A percentile compares a stretch with the other conserved stretches of the same genome.
These are phyloP conservation scores for Bathynomus jamesi DNA, from an alignment of 1,140 invertebrate species.

Conservation along the genomic window DNA sequence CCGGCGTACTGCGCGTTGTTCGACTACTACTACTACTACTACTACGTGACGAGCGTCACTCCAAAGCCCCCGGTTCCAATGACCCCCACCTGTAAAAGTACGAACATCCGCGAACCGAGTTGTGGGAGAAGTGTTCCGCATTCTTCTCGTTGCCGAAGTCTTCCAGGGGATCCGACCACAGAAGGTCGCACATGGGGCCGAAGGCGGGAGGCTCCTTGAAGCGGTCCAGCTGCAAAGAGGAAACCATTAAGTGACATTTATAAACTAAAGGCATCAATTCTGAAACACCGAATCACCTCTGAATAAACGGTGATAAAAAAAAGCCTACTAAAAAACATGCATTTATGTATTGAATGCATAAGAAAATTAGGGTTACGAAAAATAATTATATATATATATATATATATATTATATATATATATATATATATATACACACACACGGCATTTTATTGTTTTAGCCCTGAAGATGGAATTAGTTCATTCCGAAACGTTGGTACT, in stretches of 20 bases:
- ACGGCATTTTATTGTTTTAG: too few relatives aligned
- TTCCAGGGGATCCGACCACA: conserved; percentile 98
- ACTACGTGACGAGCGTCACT: conserved; percentile 99
- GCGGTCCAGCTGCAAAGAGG: conserved; percentile 80
- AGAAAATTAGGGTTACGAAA: too few relatives aligned
- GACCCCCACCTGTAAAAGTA: conserved; percentile 92
- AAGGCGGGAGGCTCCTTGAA: conserved; percentile 99
- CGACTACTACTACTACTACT: conserved; percentile 97
- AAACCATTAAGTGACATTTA: background rate
- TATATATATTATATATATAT: too few relatives aligned
- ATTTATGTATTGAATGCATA: too few relatives aligned
- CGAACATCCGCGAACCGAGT: conserved; percentile 99
- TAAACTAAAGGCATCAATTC: too few relatives aligned
- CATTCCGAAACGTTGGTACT: too few relatives aligned
- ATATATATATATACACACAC: too few relatives aligned
- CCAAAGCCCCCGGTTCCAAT: conserved; percentile 92
- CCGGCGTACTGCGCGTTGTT: conserved; percentile 99
- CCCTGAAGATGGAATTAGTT: too few relatives aligned
- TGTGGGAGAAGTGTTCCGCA: conserved; percentile 99
- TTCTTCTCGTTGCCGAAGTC: conserved; percentile 99
- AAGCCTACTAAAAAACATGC: too few relatives aligned
- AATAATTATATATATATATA: too few relatives aligned
- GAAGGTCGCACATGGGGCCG: conserved; percentile 98
- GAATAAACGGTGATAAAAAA: too few relatives aligned
- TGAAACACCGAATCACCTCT: too few relatives aligned